Evolutionary conservation across 2,797 vertebrate species (phyloP), one percentile per base, ranked within the genome.

Genomic region (Cyclopterus lumpus): DNA sequence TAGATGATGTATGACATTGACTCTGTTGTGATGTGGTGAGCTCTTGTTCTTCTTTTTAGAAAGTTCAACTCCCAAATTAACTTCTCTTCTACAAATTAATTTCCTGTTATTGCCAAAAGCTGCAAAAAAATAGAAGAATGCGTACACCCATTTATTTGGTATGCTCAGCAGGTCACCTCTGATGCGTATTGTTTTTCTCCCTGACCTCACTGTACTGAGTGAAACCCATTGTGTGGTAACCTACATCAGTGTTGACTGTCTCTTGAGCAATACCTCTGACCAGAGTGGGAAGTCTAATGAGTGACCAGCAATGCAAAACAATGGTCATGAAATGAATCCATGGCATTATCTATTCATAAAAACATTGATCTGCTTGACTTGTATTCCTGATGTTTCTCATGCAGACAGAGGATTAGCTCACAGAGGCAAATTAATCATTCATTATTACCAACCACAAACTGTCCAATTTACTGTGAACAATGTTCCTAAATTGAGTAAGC

Each of bases 61-160:
- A 22, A 9, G 22, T n/a, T n/a, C n/a, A n/a, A n/a, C 49, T 61
- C 54, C 49, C 40, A 75, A 77, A 79, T 62, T 40, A 46, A 48
- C 49, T 69, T 80, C 15, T 79, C 11, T 46, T 60, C 16, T 49
- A 68, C 28, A 78, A 85, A 71, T 57, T 48, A 18, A 73, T 84
- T 88, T 90, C 88, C 82, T 86, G 77, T 86, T 86, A 86, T 81
- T 77, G 71, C 36, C 16, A 30, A 81, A 83, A 62, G 28, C 68
- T 77, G 58, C 69, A 59, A 55, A 71, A 73, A 81, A 67, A 38
- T 14, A 51, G 18, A 58, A 26, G 48, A 60, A 68, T 48, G 28
- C 36, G n/a, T 65, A 24, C n/a, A 40, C 12, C 49, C 30, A 5
- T 85, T 83, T 78, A 62, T 73, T 72, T 70, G 72, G 72, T 69